phyloP scores from a whole-genome alignment of 2,797 vertebrate genomes.

The Denticeps clupeoides region DNA sequence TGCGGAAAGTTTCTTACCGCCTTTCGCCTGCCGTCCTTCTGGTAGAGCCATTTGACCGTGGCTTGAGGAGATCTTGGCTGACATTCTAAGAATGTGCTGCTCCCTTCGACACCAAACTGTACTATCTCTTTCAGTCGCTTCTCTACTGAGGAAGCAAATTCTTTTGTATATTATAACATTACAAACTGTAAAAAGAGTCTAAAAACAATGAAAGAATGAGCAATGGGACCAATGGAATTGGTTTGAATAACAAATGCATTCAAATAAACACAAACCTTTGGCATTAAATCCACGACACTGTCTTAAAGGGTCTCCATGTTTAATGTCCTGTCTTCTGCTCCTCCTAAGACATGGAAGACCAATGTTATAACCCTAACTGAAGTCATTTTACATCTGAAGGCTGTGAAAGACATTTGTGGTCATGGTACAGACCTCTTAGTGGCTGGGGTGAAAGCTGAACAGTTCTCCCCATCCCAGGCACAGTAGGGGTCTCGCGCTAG shows the following conservation, averaged over 20 bases:
- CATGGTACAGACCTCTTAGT: constrained; percentile 41
- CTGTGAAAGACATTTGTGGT: too few relatives aligned
- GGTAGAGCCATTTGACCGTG: constrained; percentile 52
- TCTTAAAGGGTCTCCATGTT: constrained; percentile 53
- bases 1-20: constrained; percentile 32
- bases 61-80: constrained; percentile 52
- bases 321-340: constrained; percentile 57
- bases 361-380: too few relatives aligned
- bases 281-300: constrained; percentile 57
- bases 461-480: constrained; percentile 57
- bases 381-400: too few relatives aligned
- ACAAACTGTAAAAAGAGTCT: too few relatives aligned
- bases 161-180: too few relatives aligned
- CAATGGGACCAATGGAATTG: neutral
- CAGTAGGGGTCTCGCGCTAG: constrained; percentile 59
- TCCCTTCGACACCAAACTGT: constrained; percentile 60
- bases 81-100: constrained; percentile 55
- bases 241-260: too few relatives aligned
- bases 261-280: constrained; percentile 47
- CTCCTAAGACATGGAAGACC: constrained; percentile 45
- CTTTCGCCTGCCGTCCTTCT: constrained; percentile 45
- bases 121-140: constrained; percentile 47
- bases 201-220: too few relatives aligned
- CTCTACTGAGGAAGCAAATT: constrained; percentile 37
- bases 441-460: constrained; percentile 48